phyloP scores from a whole-genome alignment of 2,888 invertebrate species.

The Drosophila phalerata region DNA sequence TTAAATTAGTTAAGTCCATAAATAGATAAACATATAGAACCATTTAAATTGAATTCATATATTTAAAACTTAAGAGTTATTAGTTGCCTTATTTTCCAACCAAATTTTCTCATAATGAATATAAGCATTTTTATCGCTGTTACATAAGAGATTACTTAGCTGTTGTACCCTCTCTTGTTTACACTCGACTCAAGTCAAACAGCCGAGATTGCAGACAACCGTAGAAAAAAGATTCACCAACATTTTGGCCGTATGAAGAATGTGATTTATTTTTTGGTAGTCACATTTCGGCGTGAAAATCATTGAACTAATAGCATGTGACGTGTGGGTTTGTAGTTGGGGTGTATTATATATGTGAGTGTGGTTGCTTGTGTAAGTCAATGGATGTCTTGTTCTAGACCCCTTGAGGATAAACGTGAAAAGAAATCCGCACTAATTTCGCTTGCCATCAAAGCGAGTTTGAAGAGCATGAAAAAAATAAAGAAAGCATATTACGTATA shows the following conservation, averaged over 20 bases:
- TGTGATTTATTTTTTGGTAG: slow-evolving; percentile 59
- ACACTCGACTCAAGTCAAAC: slow-evolving; percentile 16
- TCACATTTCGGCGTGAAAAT: slow-evolving; percentile 76
- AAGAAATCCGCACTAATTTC: slow-evolving; percentile 77
- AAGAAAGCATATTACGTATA: slow-evolving; percentile 72
- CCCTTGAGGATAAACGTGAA: slow-evolving; percentile 62
- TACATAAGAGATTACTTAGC: background rate
- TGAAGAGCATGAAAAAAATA: slow-evolving; percentile 6
- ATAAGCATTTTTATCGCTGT: background rate
- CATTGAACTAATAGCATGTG: slow-evolving; percentile 82
- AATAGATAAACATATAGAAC: too few relatives aligned
- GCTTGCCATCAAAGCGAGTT: slow-evolving; percentile 45
- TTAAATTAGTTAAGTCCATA: too few relatives aligned
- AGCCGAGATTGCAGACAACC: slow-evolving; percentile 46
- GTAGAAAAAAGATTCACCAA: slow-evolving; percentile 66
- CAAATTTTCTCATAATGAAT: background rate
- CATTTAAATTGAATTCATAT: too few relatives aligned
- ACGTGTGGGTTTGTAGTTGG: slow-evolving; percentile 43
- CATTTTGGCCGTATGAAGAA: slow-evolving; percentile 51
- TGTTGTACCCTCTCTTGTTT: slow-evolving; percentile 16
- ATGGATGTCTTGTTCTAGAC: slow-evolving; percentile 55
- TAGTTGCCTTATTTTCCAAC: background rate
- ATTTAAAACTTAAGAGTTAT: too few relatives aligned
- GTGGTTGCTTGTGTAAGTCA: slow-evolving; percentile 27
- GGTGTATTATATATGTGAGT: slow-evolving; percentile 13